Evolutionary conservation across 1,140 invertebrate genomes (phyloP).

Genomic region (Lordiphosa clarofinis): DNA sequence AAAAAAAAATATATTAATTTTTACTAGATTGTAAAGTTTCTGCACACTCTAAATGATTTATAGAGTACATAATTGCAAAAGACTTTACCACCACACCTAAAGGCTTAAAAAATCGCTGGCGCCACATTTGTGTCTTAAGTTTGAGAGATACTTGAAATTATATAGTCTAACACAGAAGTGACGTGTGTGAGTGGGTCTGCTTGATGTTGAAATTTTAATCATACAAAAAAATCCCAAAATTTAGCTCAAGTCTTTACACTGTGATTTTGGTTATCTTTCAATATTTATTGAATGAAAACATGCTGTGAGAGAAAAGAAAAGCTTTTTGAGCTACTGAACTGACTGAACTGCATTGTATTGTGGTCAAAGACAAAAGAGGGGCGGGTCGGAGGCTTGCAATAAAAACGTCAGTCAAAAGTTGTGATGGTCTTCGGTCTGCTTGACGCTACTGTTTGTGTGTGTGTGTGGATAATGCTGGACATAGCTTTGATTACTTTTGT

Average conservation of each 20-base stretch:
- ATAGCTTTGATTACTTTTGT: conserved; percentile 10
- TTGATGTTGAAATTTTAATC: too few species aligned
- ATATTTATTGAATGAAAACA: too few species aligned
- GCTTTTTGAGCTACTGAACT: conserved; percentile 6
- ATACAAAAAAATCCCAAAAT: too few species aligned
- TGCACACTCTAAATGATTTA: conserved; percentile 1
- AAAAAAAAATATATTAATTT: conserved; percentile 2
- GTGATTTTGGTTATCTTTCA: too few species aligned
- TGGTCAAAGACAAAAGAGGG: conserved; percentile 5
- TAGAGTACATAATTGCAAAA: too few species aligned
- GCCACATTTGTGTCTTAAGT: conserved; percentile 2
- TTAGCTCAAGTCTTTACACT: too few species aligned
- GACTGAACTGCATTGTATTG: conserved; percentile 5
- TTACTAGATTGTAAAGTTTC: conserved; percentile 3
- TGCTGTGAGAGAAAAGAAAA: conserved; percentile 24
- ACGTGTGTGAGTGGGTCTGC: not conserved
- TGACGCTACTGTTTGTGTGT: conserved; percentile 30
- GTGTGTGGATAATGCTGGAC: conserved; percentile 10
- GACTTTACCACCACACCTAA: not conserved
- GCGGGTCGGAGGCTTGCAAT: conserved; percentile 15
- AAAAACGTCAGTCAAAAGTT: conserved; percentile 32
- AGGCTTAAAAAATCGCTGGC: not conserved
- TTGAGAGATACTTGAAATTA: too few species aligned
- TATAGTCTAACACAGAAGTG: too few species aligned
- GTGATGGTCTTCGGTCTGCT: too few species aligned